Conservation (phyloP, 2,888 invertebrate species). For the Incurvaria masculella region DNA sequence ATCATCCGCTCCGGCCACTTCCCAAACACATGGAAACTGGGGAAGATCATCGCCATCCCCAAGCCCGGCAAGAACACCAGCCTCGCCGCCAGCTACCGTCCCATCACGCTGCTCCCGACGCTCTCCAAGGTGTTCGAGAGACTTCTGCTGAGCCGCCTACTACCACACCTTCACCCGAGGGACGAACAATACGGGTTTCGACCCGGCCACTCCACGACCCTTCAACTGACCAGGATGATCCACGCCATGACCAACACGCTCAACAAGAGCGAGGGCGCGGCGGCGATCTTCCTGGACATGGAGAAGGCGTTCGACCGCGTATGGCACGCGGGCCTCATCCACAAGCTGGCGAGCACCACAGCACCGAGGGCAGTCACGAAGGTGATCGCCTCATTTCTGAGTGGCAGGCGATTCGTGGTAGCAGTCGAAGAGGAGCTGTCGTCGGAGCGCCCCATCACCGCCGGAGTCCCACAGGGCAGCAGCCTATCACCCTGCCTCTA, state of each 20-base stretch:
- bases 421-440: conserved; percentile 13
- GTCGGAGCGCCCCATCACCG: conserved; percentile 8
- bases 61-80: too few species aligned
- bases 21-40: too few species aligned
- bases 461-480: too few species aligned
- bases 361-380: conserved; percentile 8
- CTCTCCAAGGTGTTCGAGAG: background rate
- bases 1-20: too few species aligned
- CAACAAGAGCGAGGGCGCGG: conserved; percentile 13
- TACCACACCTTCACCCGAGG: background rate
- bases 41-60: too few species aligned
- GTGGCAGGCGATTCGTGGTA: conserved; percentile 17
- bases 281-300: conserved; percentile 20
- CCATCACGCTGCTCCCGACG: background rate
- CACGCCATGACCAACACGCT: conserved; percentile 11
- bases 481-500: too few species aligned
- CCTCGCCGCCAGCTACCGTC: too few species aligned
- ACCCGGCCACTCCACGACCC: background rate
- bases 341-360: conserved; percentile 13
- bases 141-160: background rate
- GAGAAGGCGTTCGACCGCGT: conserved; percentile 23
- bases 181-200: background rate
- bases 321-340: conserved; percentile 21
- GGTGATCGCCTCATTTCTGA: conserved; percentile 18
- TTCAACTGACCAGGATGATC: conserved; percentile 18